phyloP scores from a whole-genome alignment of 2,888 invertebrate genomes.

The Nemotelus pantherinus region DNA sequence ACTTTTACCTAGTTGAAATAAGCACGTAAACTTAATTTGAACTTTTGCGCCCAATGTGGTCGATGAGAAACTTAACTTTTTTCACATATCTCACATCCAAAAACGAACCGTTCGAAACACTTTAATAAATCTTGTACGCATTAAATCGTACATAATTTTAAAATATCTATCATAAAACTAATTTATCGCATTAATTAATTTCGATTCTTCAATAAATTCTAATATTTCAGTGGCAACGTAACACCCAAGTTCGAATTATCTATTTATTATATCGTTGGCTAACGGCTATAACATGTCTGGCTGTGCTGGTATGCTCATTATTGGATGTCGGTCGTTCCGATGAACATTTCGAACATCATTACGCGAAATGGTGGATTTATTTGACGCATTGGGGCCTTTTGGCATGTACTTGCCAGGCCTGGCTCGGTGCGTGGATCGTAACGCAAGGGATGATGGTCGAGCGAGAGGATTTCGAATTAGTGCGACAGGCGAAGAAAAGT shows the following conservation, averaged over 20 bases:
- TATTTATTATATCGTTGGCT: slow-evolving; percentile 65
- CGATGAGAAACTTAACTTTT: too few species aligned
- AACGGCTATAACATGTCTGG: slow-evolving; percentile 64
- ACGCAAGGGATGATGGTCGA: slow-evolving; percentile 66
- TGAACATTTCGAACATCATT: slow-evolving; percentile 64
- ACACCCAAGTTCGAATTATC: slow-evolving; percentile 65
- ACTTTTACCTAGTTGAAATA: too few species aligned
- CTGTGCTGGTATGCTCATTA: slow-evolving; percentile 64
- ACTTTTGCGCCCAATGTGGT: too few species aligned
- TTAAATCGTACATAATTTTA: too few species aligned
- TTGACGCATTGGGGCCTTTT: slow-evolving; percentile 64
- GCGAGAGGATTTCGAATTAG: slow-evolving; percentile 65
- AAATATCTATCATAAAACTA: too few species aligned
- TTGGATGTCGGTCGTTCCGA: slow-evolving; percentile 65
- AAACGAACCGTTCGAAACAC: too few species aligned
- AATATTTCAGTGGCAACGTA: slow-evolving; percentile 63
- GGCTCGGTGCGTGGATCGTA: slow-evolving; percentile 65
- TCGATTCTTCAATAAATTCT: background rate
- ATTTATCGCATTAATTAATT: too few species aligned
- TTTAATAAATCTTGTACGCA: too few species aligned
- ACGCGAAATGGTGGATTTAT: slow-evolving; percentile 66
- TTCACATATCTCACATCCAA: too few species aligned
- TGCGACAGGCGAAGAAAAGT: slow-evolving; percentile 64
- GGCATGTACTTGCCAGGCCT: slow-evolving; percentile 63
- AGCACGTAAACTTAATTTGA: too few species aligned